Base-by-base conservation (phyloP, 2,113 vertebrate species). In the Percopsis transmontana region DNA sequence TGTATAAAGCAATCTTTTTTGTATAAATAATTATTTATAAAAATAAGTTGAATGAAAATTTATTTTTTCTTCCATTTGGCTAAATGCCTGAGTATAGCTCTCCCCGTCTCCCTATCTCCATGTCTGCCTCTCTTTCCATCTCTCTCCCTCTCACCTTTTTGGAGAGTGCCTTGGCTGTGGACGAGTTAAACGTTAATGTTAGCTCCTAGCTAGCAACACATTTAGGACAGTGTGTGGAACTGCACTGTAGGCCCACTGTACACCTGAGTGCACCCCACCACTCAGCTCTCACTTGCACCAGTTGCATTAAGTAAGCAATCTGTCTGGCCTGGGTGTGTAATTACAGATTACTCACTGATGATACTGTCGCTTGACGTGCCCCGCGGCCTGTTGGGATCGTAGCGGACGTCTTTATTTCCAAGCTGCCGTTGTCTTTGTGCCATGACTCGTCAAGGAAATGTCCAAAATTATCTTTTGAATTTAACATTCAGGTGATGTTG, bases 281-380 rank as follows among this genome's bases (percentile, higher is more conserved):
- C n/a, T n/a, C n/a, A 27, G 27, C 27, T 27, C 52, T 53, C 45
- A 10, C 56, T 74, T 51, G 68, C 74, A 72, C 72, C 62, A 27
- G 38, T 42, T 57, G 60, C 77, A 72, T 76, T 79, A 70, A 84
- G 70, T 74, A 71, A 83, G 83, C 83, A 74, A 81, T 82, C 74
- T 77, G 78, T 78, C 82, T 64, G 80, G 74, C 72, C 44, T 68
- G 68, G 80, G 73, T 81, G 80, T 79, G 78, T 84, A 85, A 86
- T 84, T 86, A 85, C 83, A 81, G 66, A 73, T 70, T 77, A 82
- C 82, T 80, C 79, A 77, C 79, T 84, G 86, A 87, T 81, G 81
- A 84, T 72, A 77, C 79, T 74, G 75, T 89, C 84, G 79, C 51
- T 57, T 58, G 66, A 73, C 42, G 9, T 75, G 63, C 75, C 85